Percentiles rank a stretch among this genome's conserved stretches.
These are phyloP conservation scores for Drosophila sechellia DNA, from an alignment of 1,140 invertebrate genomes.

Conservation along the genomic window DNA sequence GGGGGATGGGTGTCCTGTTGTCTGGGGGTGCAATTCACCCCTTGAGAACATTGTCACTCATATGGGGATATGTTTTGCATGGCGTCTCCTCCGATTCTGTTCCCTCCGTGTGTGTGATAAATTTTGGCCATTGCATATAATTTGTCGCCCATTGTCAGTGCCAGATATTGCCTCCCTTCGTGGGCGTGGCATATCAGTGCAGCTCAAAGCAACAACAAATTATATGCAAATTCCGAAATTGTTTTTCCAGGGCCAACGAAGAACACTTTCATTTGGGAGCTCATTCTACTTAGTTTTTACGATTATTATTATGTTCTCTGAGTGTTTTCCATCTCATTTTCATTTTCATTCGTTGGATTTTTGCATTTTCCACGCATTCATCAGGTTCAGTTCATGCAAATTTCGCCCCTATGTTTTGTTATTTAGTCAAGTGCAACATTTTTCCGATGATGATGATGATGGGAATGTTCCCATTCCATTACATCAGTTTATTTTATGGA, in stretches of 20 bases:
- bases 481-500: slow-evolving; percentile 6
- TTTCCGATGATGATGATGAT: slow-evolving; percentile 9
- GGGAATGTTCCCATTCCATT: not conserved
- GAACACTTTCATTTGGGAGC: slow-evolving; percentile 25
- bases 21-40: slow-evolving; percentile 2
- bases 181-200: slow-evolving; percentile 62
- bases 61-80: slow-evolving; percentile 67
- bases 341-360: slow-evolving; percentile 47
- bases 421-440: slow-evolving; percentile 31
- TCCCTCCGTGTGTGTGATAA: slow-evolving; percentile 39
- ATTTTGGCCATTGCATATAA: slow-evolving; percentile 71
- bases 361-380: slow-evolving; percentile 57
- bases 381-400: slow-evolving; percentile 31
- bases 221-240: slow-evolving; percentile 50
- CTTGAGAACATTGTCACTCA: slow-evolving; percentile 65
- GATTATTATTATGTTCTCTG: slow-evolving; percentile 68
- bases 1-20: not conserved
- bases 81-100: slow-evolving; percentile 24
- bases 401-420: slow-evolving; percentile 6
- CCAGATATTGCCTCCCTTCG: slow-evolving; percentile 24
- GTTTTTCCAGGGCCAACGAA: slow-evolving; percentile 25
- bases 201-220: slow-evolving; percentile 43
- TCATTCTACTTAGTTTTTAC: slow-evolving; percentile 60
- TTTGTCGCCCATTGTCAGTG: slow-evolving; percentile 77
- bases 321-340: slow-evolving; percentile 51